Conservation (phyloP, 1,140 invertebrate genomes). For the Eciton burchellii region DNA sequence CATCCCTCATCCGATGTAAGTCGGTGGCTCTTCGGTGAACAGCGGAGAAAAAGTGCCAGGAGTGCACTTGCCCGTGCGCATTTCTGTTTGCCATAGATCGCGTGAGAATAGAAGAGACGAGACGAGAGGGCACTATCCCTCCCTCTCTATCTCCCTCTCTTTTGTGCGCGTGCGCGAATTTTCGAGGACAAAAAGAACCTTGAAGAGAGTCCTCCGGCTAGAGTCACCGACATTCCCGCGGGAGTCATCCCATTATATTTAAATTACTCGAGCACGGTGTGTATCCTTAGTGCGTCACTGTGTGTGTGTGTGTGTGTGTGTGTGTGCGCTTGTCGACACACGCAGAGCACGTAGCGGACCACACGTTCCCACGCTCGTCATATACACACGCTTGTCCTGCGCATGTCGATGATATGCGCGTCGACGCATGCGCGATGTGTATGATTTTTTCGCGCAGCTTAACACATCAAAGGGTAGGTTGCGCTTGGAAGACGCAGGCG, state of each 20-base stretch:
- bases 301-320: background rate
- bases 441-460: conserved; percentile 9
- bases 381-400: background rate
- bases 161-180: background rate
- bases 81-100: conserved; percentile 44
- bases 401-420: background rate
- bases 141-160: conserved; percentile 1
- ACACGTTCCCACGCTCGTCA: background rate
- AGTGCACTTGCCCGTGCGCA: conserved; percentile 52
- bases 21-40: background rate
- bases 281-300: conserved; percentile 31
- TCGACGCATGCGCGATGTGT: background rate
- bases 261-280: conserved; percentile 67
- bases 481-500: background rate
- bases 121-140: background rate
- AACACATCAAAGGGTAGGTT: background rate
- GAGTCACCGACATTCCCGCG: conserved; percentile 71
- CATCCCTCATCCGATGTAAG: conserved; percentile 52
- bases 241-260: conserved; percentile 78
- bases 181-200: conserved; percentile 73
- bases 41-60: conserved; percentile 28
- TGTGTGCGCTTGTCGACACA: background rate
- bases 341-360: conserved; percentile 6
- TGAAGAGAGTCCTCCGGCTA: conserved; percentile 62
- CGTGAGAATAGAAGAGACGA: background rate